phyloP scores from a whole-genome alignment of 2,888 invertebrate species.

The Metalampra italica region DNA sequence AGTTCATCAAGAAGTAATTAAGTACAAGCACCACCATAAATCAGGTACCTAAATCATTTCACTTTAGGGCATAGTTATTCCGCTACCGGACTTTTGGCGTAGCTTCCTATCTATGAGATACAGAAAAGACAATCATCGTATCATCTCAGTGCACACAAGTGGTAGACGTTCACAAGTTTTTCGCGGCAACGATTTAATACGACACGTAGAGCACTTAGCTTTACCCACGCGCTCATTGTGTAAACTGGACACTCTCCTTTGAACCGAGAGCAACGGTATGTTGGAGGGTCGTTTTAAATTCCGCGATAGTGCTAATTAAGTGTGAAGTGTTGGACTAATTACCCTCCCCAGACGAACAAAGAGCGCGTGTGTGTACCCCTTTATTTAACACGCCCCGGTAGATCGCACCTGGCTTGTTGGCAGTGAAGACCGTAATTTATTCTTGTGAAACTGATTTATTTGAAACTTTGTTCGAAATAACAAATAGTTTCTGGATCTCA shows the following conservation, averaged over 20 bases:
- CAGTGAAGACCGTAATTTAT: slow-evolving; percentile 9
- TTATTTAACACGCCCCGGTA: slow-evolving; percentile 31
- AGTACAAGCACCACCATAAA: no score
- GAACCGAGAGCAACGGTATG: slow-evolving; percentile 18
- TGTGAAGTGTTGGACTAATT: slow-evolving; percentile 50
- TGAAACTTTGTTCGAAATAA: slow-evolving; percentile 5
- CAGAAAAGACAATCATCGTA: neutral
- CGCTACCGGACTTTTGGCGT: no score
- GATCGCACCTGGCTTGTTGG: slow-evolving; percentile 29
- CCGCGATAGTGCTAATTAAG: slow-evolving; percentile 47
- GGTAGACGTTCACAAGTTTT: no score
- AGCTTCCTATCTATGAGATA: no score
- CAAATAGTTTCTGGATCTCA: slow-evolving; percentile 2
- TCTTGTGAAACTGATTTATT: slow-evolving; percentile 11
- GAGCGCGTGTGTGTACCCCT: slow-evolving; percentile 29
- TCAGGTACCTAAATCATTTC: no score
- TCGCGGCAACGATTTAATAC: slow-evolving; percentile 11
- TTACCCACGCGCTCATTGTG: slow-evolving; percentile 24
- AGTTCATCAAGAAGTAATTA: no score
- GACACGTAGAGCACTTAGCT: slow-evolving; percentile 14
- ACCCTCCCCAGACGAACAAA: slow-evolving; percentile 36
- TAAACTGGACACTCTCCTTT: slow-evolving; percentile 30
- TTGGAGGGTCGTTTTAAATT: slow-evolving; percentile 38
- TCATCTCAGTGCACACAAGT: neutral
- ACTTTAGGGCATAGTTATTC: no score